phyloP scores from a whole-genome alignment of 2,797 vertebrate genomes.

The Fistularia commersonii region DNA sequence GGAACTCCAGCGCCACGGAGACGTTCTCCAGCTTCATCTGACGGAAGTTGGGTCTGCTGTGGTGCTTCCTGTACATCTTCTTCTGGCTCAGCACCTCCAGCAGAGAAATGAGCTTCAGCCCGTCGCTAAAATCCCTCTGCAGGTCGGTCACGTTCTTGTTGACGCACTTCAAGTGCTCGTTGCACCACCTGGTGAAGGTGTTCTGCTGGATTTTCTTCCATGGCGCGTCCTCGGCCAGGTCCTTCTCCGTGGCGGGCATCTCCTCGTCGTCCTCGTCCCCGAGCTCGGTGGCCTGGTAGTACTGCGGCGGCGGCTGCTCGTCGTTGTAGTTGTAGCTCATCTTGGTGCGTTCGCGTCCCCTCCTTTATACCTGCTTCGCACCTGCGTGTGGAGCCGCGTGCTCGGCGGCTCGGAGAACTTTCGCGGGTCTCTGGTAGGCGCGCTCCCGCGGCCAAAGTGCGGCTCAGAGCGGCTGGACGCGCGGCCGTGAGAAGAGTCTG shows the following conservation, averaged over 20 bases:
- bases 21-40: constrained; percentile 98
- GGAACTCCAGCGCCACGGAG: constrained; percentile 92
- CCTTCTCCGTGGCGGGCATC: constrained; percentile 94
- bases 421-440: constrained; percentile 50
- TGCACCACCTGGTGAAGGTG: constrained; percentile 97
- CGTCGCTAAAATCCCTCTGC: constrained; percentile 88
- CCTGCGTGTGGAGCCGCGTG: constrained; percentile 44
- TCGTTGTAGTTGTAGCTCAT: constrained; percentile 86
- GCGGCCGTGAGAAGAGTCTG: constrained; percentile 50
- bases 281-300: constrained; percentile 75
- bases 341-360: constrained; percentile 53
- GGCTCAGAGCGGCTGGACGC: constrained; percentile 51
- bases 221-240: constrained; percentile 92
- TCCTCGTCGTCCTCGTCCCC: constrained; percentile 86
- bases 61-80: constrained; percentile 93
- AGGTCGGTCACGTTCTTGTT: constrained; percentile 88
- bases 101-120: constrained; percentile 89
- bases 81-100: constrained; percentile 96
- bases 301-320: constrained; percentile 71
- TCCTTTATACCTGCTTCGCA: constrained; percentile 65
- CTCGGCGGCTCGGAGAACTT: constrained; percentile 34
- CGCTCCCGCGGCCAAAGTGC: constrained; percentile 38
- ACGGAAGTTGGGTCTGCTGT: constrained; percentile 89
- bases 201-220: constrained; percentile 99
- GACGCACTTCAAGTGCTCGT: constrained; percentile 93